Conservation (phyloP, 37 sponge, comb jelly and placozoan genomes). For the Aphrocallistes beatrix region DNA sequence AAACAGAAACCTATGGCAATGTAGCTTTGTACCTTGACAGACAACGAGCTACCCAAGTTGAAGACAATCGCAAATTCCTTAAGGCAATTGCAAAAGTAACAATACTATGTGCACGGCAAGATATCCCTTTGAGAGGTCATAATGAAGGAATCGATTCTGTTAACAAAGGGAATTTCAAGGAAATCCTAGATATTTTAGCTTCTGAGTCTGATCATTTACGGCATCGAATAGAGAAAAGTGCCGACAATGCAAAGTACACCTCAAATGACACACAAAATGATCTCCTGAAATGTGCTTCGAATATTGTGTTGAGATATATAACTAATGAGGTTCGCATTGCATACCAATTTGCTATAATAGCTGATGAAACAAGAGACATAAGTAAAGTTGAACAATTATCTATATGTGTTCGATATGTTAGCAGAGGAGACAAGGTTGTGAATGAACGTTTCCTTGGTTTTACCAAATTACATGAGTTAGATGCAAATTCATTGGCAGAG, state of each 20-base stretch:
- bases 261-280: conserved; percentile 28
- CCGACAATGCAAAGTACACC: conserved; percentile 27
- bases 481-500: conserved; percentile 28
- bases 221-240: neutral
- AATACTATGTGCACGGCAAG: conserved; percentile 29
- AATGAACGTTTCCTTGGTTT: conserved; percentile 29
- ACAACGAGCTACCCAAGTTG: conserved; percentile 25
- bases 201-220: conserved; percentile 19
- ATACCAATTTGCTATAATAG: conserved; percentile 23
- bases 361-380: conserved; percentile 25
- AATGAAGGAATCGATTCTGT: conserved; percentile 18
- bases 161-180: conserved; percentile 29
- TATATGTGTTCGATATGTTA: conserved; percentile 28
- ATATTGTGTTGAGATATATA: conserved; percentile 24
- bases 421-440: conserved; percentile 15
- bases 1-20: conserved; percentile 20
- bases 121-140: conserved; percentile 23
- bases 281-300: conserved; percentile 32
- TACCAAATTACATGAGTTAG: conserved; percentile 23
- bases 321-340: conserved; percentile 24
- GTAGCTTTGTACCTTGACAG: conserved; percentile 24
- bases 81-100: conserved; percentile 22
- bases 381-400: conserved; percentile 26
- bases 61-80: conserved; percentile 24
- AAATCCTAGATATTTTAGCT: conserved; percentile 27